Conservation (phyloP, 2,797 vertebrate species). For the Steatocranus sp. region DNA sequence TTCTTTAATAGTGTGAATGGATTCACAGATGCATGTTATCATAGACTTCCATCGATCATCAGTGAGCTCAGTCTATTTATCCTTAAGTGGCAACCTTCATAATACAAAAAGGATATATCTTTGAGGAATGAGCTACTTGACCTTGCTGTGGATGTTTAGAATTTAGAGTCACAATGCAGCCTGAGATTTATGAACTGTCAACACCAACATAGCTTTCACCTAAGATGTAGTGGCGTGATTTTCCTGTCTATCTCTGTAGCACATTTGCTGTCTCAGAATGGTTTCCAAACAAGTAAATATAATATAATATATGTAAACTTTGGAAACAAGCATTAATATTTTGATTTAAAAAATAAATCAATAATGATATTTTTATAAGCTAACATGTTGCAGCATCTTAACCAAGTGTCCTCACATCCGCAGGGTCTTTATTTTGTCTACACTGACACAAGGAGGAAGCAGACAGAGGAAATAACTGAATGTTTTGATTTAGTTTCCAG, state of each 20-base stretch:
- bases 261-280: neutral
- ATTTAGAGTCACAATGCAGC: conserved; percentile 30
- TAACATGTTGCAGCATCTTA: neutral
- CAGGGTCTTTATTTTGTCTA: neutral
- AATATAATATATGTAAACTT: neutral
- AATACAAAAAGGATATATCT: conserved; percentile 51
- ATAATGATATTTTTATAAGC: neutral
- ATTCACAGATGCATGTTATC: neutral
- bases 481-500: conserved; percentile 9
- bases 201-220: conserved; percentile 1
- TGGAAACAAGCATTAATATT: neutral
- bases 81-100: conserved; percentile 34
- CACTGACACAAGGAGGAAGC: neutral
- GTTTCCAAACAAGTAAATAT: neutral
- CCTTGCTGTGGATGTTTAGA: conserved; percentile 48
- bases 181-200: conserved; percentile 58
- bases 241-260: neutral
- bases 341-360: neutral
- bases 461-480: neutral
- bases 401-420: neutral
- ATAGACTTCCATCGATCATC: conserved; percentile 6
- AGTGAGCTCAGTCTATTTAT: conserved; percentile 24
- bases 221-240: conserved; percentile 3
- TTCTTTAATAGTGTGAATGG: neutral
- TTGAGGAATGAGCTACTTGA: conserved; percentile 49